Conservation (phyloP, 2,113 vertebrate species). For the Ifrita kowaldi region DNA sequence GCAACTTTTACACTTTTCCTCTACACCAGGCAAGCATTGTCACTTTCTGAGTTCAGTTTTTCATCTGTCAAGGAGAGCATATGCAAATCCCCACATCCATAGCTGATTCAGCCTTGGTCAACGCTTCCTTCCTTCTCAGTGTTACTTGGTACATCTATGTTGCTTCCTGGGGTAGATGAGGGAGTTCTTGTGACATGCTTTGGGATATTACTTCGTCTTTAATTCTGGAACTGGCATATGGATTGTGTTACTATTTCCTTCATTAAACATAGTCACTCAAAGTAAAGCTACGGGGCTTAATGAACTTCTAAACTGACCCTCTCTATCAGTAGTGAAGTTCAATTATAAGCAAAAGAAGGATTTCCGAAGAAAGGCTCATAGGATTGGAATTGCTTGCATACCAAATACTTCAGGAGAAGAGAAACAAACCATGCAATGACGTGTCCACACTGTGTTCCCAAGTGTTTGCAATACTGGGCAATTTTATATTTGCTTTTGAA, state of each 20-base stretch:
- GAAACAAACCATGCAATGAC: neutral
- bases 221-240: neutral
- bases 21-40: neutral
- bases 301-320: neutral
- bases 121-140: neutral
- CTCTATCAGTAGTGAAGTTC: neutral
- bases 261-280: neutral
- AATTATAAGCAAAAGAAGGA: neutral
- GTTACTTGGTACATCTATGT: accelerated
- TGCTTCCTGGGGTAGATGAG: neutral
- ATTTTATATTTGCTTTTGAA: neutral
- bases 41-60: neutral
- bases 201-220: neutral
- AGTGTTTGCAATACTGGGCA: neutral
- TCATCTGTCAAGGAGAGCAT: neutral
- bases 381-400: neutral
- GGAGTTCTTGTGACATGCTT: neutral
- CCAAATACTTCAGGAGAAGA: neutral
- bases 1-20: accelerated
- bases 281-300: neutral
- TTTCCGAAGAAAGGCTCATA: neutral
- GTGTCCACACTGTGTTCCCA: neutral
- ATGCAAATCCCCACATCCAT: neutral
- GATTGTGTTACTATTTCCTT: neutral
- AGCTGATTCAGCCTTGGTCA: neutral